Evolutionary conservation across 2,113 vertebrate species (phyloP), one percentile per base, ranked within the genome.

Genomic region (Psophia crepitans): DNA sequence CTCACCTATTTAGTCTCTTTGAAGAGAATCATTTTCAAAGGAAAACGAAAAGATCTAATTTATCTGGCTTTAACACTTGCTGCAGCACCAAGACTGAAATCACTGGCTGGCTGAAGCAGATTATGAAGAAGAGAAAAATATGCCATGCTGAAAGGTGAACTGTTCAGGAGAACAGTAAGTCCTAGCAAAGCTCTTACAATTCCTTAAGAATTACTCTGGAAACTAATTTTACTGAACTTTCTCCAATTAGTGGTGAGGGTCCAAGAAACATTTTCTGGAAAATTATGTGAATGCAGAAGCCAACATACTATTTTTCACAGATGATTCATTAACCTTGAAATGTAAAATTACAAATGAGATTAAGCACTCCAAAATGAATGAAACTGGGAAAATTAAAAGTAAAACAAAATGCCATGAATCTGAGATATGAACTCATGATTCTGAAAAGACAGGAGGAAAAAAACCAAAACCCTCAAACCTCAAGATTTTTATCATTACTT

Each of bases 141-240:
- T 9, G 46, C 33, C 63, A 82, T 17, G 32, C 33, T 88, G 85
- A 89, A 94, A 93, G 71, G 58, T 71, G 89, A 96, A 85, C 61
- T 82, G 44, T 30, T 44, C 61, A 73, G 76, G 32, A 73, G 54
- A 61, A 66, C 11, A 91, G 27, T 33, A 73, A 37, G n/a, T n/a
- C 61, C 43, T 43, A 43, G 15, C 11, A 82, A 28, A 68, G 35
- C 63, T 94, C 84, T 79, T 75, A 56, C 3, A 79, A 79, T 61
- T 87, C 78, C 33, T 92, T 61, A 19, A 88, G 70, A 86, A 90
- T 61, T 73, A 80, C 41, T 73, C 53, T n/a, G n/a, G 61, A 71
- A 92, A 84, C 32, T 83, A 61, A 68, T 79, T 64, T 91, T 91
- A 90, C 39, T 94, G 66, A 93, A 87, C 78, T 85, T 75, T 37